Base-by-base conservation (phyloP, 2,113 vertebrate species). In the Colistium nudipinnis region DNA sequence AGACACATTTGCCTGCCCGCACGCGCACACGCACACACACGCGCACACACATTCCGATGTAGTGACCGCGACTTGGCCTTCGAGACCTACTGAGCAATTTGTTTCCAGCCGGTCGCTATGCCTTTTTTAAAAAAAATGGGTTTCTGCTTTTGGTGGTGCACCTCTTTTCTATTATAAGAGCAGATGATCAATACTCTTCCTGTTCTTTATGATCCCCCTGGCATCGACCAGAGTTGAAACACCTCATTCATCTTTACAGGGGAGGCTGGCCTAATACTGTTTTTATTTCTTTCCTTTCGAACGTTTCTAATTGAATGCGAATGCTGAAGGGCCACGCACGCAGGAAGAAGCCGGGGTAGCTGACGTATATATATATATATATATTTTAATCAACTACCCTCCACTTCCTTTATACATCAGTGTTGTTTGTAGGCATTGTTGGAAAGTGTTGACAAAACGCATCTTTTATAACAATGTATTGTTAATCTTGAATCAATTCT, bases 1-100 rank as follows among this genome's bases (percentile, higher is more conserved):
- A 96, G 95, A 74, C 55, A 68, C 39, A 33, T 38, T 44, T n/a
- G 10, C 30, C 61, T 13, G 3, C 22, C 33, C 51, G 70, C 22
- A 62, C 39, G 41, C 41, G 52, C 0, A 22, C 7, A 4, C 5
- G 19, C n/a, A 62, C 38, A 39, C 10, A 41, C 30, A n/a, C 27
- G 17, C 35, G 51, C 44, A 70, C 13, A 28, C 17, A 74, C 59
- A 60, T 30, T n/a, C n/a, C n/a, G n/a, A n/a, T n/a, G n/a, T n/a
- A n/a, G n/a, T n/a, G n/a, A n/a, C n/a, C n/a, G n/a, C n/a, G n/a
- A n/a, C n/a, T n/a, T n/a, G 35, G 20, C 7, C 44, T 51, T 44
- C 33, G 43, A 38, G 14, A 28, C 31, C 7, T 68, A 41, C 51
- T 65, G 48, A 55, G 31, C 56, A 66, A 36, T 86, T 47, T 4